phyloP scores from a whole-genome alignment of 2,888 invertebrate species.

The Choristoneura rosaceana region DNA sequence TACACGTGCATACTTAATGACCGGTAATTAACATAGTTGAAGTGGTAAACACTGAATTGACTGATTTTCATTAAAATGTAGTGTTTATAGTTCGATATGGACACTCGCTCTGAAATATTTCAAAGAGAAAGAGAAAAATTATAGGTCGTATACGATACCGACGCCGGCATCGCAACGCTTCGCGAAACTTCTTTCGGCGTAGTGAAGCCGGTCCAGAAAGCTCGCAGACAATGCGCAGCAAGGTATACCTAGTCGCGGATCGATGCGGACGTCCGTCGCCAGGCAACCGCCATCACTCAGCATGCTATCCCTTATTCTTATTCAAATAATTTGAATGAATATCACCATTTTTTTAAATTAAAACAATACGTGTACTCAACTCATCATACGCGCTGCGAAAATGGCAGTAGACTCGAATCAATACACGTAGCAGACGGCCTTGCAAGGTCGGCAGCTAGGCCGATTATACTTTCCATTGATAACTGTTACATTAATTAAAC shows the following conservation, averaged over 20 bases:
- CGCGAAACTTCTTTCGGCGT: constrained; percentile 55
- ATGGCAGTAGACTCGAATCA: constrained; percentile 43
- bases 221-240: constrained; percentile 55
- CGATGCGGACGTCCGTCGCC: constrained; percentile 62
- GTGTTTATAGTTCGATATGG: constrained; percentile 17
- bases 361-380: constrained; percentile 1
- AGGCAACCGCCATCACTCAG: constrained; percentile 57
- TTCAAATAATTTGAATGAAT: not conserved
- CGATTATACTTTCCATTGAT: constrained; percentile 37
- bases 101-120: constrained; percentile 3
- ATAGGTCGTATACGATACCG: constrained; percentile 1
- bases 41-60: constrained; percentile 17
- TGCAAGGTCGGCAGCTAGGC: constrained; percentile 58
- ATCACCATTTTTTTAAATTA: no score
- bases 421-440: constrained; percentile 53
- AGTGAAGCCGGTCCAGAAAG: constrained; percentile 55
- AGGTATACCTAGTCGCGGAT: constrained; percentile 47
- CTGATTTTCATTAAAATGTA: constrained; percentile 9
- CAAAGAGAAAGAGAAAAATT: not conserved
- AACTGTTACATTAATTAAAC: not conserved
- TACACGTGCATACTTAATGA: constrained; percentile 36
- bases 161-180: constrained; percentile 40
- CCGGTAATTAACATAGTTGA: constrained; percentile 38
- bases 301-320: not conserved
- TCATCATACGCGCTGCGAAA: constrained; percentile 30